Percentiles rank a stretch among this genome's conserved stretches.
Evolutionary conservation across 2,113 vertebrate genomes (phyloP).

Genomic region (Dicerorhinus sumatrensis): DNA sequence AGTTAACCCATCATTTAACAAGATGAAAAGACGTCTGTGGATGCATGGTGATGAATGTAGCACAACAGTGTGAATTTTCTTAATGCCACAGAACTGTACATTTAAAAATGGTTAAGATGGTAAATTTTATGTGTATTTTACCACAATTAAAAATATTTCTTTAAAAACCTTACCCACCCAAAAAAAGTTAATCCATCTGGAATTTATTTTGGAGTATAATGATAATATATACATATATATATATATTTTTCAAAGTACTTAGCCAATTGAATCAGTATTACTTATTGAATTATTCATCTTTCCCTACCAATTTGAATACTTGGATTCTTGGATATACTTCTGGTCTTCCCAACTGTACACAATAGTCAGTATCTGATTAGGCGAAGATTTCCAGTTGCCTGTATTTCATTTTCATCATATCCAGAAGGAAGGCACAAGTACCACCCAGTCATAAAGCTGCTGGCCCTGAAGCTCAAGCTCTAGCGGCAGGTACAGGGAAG

Average conservation of each 20-base stretch:
- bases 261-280: slow-evolving; percentile 20
- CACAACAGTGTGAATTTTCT: not conserved
- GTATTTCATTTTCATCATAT: not conserved
- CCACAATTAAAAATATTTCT: not conserved
- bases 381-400: slow-evolving; percentile 26
- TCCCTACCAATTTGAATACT: not conserved
- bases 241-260: not conserved
- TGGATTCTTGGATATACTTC: not conserved
- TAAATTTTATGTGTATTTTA: not conserved
- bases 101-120: not conserved
- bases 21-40: not conserved
- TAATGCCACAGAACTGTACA: not conserved
- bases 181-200: not conserved
- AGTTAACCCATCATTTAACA: not conserved
- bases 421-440: not conserved
- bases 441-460: not conserved
- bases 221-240: not conserved
- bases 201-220: slow-evolving; percentile 27
- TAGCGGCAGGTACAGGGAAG: not conserved
- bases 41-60: not conserved
- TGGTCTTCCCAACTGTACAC: not conserved
- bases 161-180: too few species aligned
- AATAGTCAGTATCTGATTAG: not conserved
- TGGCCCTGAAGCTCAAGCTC: not conserved
- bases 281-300: not conserved